Conservation (phyloP, 2,888 invertebrate species). For the Amiota minor region DNA sequence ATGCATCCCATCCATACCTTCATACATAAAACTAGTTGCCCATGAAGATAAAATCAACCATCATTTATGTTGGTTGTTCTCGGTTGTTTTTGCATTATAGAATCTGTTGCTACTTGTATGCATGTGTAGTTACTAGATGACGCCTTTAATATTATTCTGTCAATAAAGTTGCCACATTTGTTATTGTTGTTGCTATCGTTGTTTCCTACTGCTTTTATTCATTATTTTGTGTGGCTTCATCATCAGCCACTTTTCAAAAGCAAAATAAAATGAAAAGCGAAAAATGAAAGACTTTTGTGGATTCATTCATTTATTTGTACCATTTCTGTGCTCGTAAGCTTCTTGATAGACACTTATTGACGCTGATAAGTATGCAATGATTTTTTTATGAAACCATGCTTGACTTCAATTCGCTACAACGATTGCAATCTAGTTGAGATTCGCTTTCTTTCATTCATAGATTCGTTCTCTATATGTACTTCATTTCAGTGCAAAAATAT, state of each 20-base stretch:
- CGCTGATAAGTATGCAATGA: slow-evolving; percentile 17
- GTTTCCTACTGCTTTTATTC: not conserved
- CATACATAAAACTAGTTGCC: not conserved
- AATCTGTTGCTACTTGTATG: slow-evolving; percentile 18
- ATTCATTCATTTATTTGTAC: not conserved
- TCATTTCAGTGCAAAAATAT: not conserved
- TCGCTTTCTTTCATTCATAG: no score
- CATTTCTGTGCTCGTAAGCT: not conserved
- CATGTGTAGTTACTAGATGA: slow-evolving; percentile 36
- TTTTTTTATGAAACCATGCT: not conserved
- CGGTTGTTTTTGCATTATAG: not conserved
- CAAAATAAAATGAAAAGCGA: not conserved
- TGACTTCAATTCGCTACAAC: not conserved
- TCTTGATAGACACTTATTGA: slow-evolving; percentile 32
- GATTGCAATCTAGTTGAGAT: no score
- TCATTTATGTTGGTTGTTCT: slow-evolving; percentile 5
- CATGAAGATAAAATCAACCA: not conserved
- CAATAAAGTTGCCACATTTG: slow-evolving; percentile 54
- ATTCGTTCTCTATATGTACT: no score
- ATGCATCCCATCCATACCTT: not conserved
- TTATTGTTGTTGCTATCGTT: not conserved
- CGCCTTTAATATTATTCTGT: slow-evolving; percentile 67
- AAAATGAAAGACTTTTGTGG: not conserved
- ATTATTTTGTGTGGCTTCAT: no score
- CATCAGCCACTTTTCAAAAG: no score